phyloP scores from a whole-genome alignment of 2,888 invertebrate genomes.

The Drosophila aldrichi region DNA sequence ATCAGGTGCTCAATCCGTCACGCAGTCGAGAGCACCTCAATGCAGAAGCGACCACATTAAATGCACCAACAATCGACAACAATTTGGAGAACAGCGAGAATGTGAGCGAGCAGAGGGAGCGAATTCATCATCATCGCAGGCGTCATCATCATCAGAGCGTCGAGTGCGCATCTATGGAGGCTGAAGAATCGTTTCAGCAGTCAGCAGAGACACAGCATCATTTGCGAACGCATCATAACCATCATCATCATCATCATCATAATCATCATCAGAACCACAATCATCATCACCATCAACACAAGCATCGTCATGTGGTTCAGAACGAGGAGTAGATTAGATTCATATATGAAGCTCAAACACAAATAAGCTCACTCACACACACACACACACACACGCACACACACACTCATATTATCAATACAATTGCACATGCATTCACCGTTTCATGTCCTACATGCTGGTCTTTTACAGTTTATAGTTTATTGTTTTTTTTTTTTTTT shows the following conservation, averaged over 20 bases:
- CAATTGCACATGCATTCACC: slow-evolving; percentile 31
- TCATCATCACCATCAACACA: slow-evolving; percentile 63
- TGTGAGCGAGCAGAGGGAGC: slow-evolving; percentile 30
- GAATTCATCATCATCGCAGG: slow-evolving; percentile 59
- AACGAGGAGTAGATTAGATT: slow-evolving; percentile 48
- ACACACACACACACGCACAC: too few species aligned
- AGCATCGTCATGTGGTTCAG: slow-evolving; percentile 52
- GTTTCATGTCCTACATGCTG: slow-evolving; percentile 49
- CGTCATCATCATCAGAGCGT: slow-evolving; percentile 54
- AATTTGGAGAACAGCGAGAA: slow-evolving; percentile 69
- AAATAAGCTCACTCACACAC: neutral
- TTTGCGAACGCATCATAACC: slow-evolving; percentile 40
- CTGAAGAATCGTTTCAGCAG: slow-evolving; percentile 51
- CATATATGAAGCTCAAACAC: slow-evolving; percentile 4
- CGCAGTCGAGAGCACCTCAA: slow-evolving; percentile 33
- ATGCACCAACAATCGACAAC: slow-evolving; percentile 80
- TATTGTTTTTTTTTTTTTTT: too few species aligned
- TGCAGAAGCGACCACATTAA: slow-evolving; percentile 74
- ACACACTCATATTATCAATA: slow-evolving; percentile 16
- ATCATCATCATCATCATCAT: slow-evolving; percentile 46
- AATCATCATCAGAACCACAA: slow-evolving; percentile 19
- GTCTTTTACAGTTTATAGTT: slow-evolving; percentile 53
- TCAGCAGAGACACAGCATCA: slow-evolving; percentile 51
- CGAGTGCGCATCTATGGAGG: slow-evolving; percentile 39
- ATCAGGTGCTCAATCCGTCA: slow-evolving; percentile 49